These are phyloP conservation scores for Lasioglossum oenotherae DNA, from an alignment of 2,888 invertebrate genomes.

Conservation along the genomic window DNA sequence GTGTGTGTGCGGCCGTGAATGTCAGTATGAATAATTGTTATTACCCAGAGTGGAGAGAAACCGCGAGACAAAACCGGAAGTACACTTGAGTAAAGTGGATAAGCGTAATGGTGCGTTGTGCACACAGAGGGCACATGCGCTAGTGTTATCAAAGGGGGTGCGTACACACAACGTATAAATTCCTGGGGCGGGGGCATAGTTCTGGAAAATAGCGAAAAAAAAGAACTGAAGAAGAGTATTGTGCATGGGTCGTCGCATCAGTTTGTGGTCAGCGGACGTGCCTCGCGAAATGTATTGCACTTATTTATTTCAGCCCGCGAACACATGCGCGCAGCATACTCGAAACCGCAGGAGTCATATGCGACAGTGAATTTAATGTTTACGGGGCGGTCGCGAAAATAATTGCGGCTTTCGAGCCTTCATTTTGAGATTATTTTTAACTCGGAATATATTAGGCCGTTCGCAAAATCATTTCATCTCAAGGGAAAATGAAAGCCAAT, in stretches of 20 bases:
- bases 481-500: no score
- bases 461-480: no score
- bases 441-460: background rate
- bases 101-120: constrained; percentile 54
- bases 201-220: constrained; percentile 37
- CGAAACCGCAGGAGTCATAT: background rate
- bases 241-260: constrained; percentile 17
- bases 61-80: constrained; percentile 65
- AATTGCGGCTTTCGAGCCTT: no score
- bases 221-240: constrained; percentile 33
- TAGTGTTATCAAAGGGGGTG: constrained; percentile 55
- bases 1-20: constrained; percentile 33
- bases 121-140: constrained; percentile 43
- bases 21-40: constrained; percentile 63
- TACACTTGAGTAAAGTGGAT: constrained; percentile 61
- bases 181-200: constrained; percentile 36
- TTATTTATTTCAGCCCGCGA: background rate
- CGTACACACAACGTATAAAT: constrained; percentile 35
- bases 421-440: background rate
- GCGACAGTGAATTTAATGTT: background rate
- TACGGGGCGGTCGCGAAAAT: no score
- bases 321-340: background rate
- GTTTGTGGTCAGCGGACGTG: constrained; percentile 19
- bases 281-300: constrained; percentile 5
- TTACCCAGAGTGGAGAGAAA: constrained; percentile 44